Percentiles rank a stretch among this genome's conserved stretches.
Evolutionary conservation across 1,140 invertebrate genomes (phyloP).

Genomic region (Penaeus vannamei): DNA sequence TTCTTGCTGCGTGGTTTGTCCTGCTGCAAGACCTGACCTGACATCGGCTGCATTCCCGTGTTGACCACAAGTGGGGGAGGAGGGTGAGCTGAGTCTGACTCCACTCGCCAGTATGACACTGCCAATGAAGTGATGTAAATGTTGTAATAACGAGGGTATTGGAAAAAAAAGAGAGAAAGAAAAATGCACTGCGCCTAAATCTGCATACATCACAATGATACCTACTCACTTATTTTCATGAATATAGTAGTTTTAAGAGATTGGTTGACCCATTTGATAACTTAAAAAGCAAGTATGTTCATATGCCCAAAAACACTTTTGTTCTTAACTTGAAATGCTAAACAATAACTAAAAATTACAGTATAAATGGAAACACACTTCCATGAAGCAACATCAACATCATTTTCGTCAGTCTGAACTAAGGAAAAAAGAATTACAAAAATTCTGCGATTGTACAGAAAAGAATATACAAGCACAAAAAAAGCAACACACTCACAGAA

Average conservation of each 20-base stretch:
- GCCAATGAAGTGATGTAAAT: background rate
- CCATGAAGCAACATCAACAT: too few species aligned
- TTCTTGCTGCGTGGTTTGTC: slow-evolving; percentile 64
- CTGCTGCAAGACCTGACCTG: background rate
- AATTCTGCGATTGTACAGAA: too few species aligned
- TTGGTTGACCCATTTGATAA: too few species aligned
- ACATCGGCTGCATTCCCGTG: background rate
- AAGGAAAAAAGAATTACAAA: background rate
- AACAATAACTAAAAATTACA: too few species aligned
- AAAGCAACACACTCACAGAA: slow-evolving; percentile 56
- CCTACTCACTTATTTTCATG: too few species aligned
- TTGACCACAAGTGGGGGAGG: slow-evolving; percentile 45
- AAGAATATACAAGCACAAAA: background rate
- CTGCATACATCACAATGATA: too few species aligned
- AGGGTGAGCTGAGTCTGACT: slow-evolving; percentile 42
- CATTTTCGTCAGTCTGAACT: background rate
- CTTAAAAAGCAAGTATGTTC: too few species aligned
- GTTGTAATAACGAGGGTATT: background rate
- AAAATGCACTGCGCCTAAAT: too few species aligned
- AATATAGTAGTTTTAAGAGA: too few species aligned
- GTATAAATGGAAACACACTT: too few species aligned
- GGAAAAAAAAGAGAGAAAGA: background rate
- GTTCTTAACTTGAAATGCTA: too few species aligned
- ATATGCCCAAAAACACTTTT: too few species aligned
- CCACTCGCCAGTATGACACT: slow-evolving; percentile 67